Conservation (phyloP, 2,888 invertebrate species). For the Asteroscopus sphinx region DNA sequence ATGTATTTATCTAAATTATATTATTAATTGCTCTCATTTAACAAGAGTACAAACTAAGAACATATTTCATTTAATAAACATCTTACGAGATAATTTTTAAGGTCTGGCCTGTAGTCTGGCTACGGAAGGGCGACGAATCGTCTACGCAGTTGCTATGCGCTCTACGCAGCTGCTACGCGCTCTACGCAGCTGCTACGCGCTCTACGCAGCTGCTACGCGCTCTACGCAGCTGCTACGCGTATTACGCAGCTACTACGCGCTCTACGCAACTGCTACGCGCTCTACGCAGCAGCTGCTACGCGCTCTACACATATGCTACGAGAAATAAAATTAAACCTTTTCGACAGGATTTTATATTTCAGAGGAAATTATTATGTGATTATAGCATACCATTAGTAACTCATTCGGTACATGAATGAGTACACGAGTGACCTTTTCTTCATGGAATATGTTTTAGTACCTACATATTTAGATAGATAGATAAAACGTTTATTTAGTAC, state of each 20-base stretch:
- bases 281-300: too few relatives aligned
- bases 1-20: too few relatives aligned
- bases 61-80: slow-evolving; percentile 19
- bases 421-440: too few relatives aligned
- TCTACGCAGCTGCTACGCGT: slow-evolving; percentile 33
- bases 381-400: too few relatives aligned
- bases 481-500: too few relatives aligned
- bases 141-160: slow-evolving; percentile 16
- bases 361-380: too few relatives aligned
- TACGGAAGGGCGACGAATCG: slow-evolving; percentile 23
- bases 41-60: neutral
- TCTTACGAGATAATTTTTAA: slow-evolving; percentile 3
- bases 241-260: too few relatives aligned
- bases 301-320: slow-evolving; percentile 30
- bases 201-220: slow-evolving; percentile 30
- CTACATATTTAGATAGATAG: too few relatives aligned
- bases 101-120: too few relatives aligned
- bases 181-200: slow-evolving; percentile 18
- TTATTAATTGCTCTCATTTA: neutral
- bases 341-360: too few relatives aligned
- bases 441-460: too few relatives aligned
- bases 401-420: too few relatives aligned
- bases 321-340: slow-evolving; percentile 20
- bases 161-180: slow-evolving; percentile 35
- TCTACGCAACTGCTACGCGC: slow-evolving; percentile 35